phyloP scores from a whole-genome alignment of 2,888 invertebrate genomes.

The Pristionchus exspectatus region DNA sequence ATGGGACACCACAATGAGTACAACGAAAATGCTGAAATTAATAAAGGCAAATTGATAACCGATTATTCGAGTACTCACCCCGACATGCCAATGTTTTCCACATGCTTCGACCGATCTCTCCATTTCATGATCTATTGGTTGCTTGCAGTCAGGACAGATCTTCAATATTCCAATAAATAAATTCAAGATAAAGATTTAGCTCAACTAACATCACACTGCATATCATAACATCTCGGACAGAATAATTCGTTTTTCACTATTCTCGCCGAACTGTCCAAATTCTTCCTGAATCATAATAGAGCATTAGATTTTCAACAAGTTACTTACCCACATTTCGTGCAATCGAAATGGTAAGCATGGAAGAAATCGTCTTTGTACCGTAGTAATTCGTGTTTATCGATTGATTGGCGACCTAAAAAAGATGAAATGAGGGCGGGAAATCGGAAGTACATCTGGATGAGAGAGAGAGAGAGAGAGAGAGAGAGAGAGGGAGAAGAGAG shows the following conservation, averaged over 20 bases:
- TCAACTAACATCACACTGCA: conserved; percentile 58
- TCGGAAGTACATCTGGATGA: neutral
- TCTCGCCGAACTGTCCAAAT: conserved; percentile 58
- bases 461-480: neutral
- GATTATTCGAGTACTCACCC: conserved; percentile 52
- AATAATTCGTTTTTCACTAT: conserved; percentile 56
- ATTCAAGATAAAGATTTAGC: neutral
- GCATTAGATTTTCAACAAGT: too few relatives aligned
- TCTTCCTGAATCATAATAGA: conserved; percentile 46
- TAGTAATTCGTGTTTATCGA: conserved; percentile 61
- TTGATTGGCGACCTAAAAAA: conserved; percentile 61
- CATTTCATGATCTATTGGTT: conserved; percentile 61
- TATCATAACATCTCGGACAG: conserved; percentile 65
- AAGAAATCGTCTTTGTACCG: conserved; percentile 58
- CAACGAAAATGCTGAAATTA: conserved; percentile 91
- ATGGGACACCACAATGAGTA: conserved; percentile 94
- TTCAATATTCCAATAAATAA: neutral
- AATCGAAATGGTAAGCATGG: conserved; percentile 69
- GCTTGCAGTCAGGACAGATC: conserved; percentile 63
- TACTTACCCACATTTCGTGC: conserved; percentile 61
- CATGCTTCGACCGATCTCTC: conserved; percentile 62
- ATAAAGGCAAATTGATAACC: neutral
- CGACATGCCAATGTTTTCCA: conserved; percentile 64
- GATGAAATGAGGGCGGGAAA: neutral
- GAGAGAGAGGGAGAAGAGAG: neutral